Evolutionary conservation across 2,113 vertebrate species (phyloP), one percentile per base, ranked within the genome.

Genomic region (Shinisaurus crocodilurus): DNA sequence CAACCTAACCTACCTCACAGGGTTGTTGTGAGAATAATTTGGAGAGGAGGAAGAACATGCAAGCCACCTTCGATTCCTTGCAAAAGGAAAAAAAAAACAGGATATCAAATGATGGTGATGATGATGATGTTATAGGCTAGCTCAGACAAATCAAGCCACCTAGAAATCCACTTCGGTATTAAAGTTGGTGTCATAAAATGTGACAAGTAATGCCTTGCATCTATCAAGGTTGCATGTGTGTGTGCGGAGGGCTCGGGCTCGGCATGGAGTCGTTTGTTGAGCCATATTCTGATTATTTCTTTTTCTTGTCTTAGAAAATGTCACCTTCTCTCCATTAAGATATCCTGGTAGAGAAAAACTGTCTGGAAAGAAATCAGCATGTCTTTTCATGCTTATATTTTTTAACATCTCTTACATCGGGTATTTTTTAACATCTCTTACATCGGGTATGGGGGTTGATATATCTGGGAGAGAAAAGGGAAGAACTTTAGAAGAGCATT

Each of bases 201-300:
- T 89, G 80, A 79, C 57, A 67, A 86, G 85, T 89, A 74, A 81
- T 67, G 48, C 6, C 43, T n/a, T 50, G 0, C 27, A 18, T 86
- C 50, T 60, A 23, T 1, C 23, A 40, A 72, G 34, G 10, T 82
- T 0, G 0, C 23, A 0, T 20, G 20, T 63, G 60, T 63, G 20
- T 23, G 1, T 63, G 60, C 57, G 87, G 29, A 69, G 65, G 83
- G 69, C 6, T 6, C 9, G 7, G 69, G 25, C 43, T 79, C 43
- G 18, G 76, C 76, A 10, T 27, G 43, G 8, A 79, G 37, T 8
- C 43, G 48, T 74, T 74, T 15, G 15, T 74, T 74, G n/a, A 74
- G 72, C n/a, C 15, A 16, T 74, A 37, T 18, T 37, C 72, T 74
- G 12, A 37, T 74, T 37, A 3, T 37, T 74, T 37, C 2, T 72